Percentiles rank a stretch among this genome's conserved stretches.
These are phyloP conservation scores for Luffia ferchaultella DNA, from an alignment of 2,888 invertebrate species.

Conservation along the genomic window DNA sequence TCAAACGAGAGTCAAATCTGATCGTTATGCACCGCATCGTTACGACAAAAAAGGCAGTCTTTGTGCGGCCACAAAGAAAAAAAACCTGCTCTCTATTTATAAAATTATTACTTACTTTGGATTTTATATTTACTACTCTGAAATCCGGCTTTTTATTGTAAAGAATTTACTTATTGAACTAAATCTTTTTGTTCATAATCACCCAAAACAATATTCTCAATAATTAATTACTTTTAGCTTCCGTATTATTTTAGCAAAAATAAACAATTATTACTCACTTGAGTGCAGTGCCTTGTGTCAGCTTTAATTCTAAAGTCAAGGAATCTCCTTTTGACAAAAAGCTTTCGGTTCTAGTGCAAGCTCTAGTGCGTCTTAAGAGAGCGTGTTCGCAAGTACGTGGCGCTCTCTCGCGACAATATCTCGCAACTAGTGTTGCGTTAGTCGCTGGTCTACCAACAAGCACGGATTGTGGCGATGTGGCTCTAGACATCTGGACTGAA, in stretches of 20 bases:
- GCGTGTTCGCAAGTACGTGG: constrained; percentile 86
- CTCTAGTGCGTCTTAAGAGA: constrained; percentile 72
- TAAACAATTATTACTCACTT: constrained; percentile 62
- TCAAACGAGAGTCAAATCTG: too few relatives aligned
- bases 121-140: too few relatives aligned
- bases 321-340: constrained; percentile 84
- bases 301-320: constrained; percentile 79
- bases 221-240: not conserved
- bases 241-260: not conserved
- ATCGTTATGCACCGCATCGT: too few relatives aligned
- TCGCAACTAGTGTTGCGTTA: constrained; percentile 80
- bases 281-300: constrained; percentile 84
- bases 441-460: constrained; percentile 67
- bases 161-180: too few relatives aligned
- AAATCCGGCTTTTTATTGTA: too few relatives aligned
- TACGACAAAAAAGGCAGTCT: too few relatives aligned
- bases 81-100: too few relatives aligned
- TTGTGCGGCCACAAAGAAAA: too few relatives aligned
- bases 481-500: constrained; percentile 55
- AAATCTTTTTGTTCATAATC: too few relatives aligned
- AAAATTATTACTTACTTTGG: too few relatives aligned
- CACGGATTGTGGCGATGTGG: constrained; percentile 53
- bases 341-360: constrained; percentile 83
- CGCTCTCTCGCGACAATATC: constrained; percentile 83
- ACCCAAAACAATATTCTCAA: not conserved